Base-by-base conservation (phyloP, 2,888 invertebrate genomes). In the Napeogenes inachia region DNA sequence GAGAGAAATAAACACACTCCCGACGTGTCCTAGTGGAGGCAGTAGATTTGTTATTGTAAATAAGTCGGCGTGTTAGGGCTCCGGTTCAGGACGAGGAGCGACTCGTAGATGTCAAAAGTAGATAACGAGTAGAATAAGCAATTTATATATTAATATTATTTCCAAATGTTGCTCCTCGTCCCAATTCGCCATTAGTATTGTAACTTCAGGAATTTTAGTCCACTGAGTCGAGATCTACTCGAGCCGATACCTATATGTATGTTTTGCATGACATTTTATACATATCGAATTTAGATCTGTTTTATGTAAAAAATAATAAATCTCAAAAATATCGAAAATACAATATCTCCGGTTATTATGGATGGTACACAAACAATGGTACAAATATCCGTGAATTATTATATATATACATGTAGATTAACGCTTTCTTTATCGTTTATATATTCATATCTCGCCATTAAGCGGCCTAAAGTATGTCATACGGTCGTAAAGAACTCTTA, bases 1-100 rank as follows among this genome's bases (percentile, higher is more conserved):
- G 93, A 93, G 73, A 82, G 93, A 56, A 85, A 82, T 66, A 78
- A 80, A 64, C 75, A 81, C 30, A 67, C 77, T 21, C 74, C 81
- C 13, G 81, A 87, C 69, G 79, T 85, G 64, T 84, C 84, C 47
- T 85, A 85, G 75, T 60, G 45, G 32, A 32, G 62, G 46, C 21
- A 54, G 63, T 73, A 68, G 65, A 62, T 67, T 66, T 67, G 70
- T 67, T 71, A 71, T 68, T 67, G 68, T 70, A 69, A 70, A 71
- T 68, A 67, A 61, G 53, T 56, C 46, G 42, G 45, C 56, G 60
- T 57, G 38, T 56, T 54, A 38, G 50, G 38, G 62, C 38, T 30
- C 12, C 32, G 59, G 54, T 42, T 10, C 8, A 12, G 42, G 42
- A 12, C 12, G 42, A 12, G 42, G 42, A 10, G 42, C 10, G 12